These are phyloP conservation scores for Altica lythri DNA, from an alignment of 2,888 invertebrate genomes.

Conservation along the genomic window DNA sequence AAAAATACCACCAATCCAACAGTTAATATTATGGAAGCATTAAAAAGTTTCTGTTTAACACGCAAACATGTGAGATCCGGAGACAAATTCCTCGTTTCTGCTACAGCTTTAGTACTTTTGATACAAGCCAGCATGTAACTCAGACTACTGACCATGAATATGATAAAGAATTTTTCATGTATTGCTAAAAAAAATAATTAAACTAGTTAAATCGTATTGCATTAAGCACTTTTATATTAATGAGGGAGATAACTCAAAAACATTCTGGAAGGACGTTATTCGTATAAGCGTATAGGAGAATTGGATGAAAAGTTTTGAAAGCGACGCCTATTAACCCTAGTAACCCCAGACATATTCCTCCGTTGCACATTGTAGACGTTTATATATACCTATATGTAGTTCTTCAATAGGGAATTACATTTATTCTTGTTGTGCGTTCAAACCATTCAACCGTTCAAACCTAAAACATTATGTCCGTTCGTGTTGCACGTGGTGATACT, in stretches of 20 bases:
- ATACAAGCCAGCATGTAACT: conserved; percentile 81
- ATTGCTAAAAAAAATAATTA: conserved; percentile 67
- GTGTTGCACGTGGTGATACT: no score
- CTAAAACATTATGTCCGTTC: no score
- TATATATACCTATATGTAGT: no score
- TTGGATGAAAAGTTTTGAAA: no score
- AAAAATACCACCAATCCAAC: conserved; percentile 86
- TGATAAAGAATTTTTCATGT: conserved; percentile 89
- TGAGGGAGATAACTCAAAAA: background rate
- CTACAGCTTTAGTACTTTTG: conserved; percentile 58
- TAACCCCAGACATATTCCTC: no score
- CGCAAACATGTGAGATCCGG: conserved; percentile 43
- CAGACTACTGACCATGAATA: conserved; percentile 84
- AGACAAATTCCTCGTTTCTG: conserved; percentile 44
- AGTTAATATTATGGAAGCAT: conserved; percentile 77
- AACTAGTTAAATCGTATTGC: background rate
- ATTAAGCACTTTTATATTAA: background rate
- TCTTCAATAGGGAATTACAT: no score
- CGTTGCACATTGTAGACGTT: no score
- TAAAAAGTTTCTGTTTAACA: conserved; percentile 75
- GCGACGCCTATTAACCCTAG: no score
- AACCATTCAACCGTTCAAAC: no score
- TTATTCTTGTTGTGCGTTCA: no score
- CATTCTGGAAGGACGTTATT: background rate
- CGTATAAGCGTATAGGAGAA: background rate